Evolutionary conservation across 2,888 invertebrate species (phyloP).

Genomic region (Troides oblongomaculatus): DNA sequence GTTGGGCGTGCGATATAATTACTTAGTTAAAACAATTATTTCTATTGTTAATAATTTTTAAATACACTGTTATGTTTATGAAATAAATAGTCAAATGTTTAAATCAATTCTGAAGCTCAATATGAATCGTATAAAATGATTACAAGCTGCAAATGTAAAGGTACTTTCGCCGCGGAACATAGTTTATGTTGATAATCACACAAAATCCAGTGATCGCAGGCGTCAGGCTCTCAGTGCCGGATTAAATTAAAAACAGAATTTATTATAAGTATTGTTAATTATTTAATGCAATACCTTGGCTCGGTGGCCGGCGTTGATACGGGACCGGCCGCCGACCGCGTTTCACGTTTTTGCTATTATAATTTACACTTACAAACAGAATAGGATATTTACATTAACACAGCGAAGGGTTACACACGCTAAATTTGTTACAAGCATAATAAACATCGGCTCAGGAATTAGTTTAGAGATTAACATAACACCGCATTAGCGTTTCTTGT

Average conservation of each 20-base stretch:
- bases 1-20: no score
- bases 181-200: background rate
- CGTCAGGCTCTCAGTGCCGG: slow-evolving; percentile 43
- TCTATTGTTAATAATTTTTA: no score
- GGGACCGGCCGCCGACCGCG: slow-evolving; percentile 55
- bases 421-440: slow-evolving; percentile 41
- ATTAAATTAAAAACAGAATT: slow-evolving; percentile 77
- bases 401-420: slow-evolving; percentile 36
- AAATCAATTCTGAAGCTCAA: no score
- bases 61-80: no score
- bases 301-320: slow-evolving; percentile 36
- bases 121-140: no score
- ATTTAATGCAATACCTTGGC: slow-evolving; percentile 63
- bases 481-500: slow-evolving; percentile 34
- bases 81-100: no score
- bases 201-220: slow-evolving; percentile 40
- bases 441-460: slow-evolving; percentile 51
- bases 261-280: slow-evolving; percentile 73
- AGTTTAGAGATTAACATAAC: slow-evolving; percentile 43
- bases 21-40: no score
- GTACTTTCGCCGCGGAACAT: no score
- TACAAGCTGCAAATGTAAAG: no score
- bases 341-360: slow-evolving; percentile 59
- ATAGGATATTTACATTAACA: slow-evolving; percentile 72
- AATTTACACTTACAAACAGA: slow-evolving; percentile 65